phyloP scores from a whole-genome alignment of 2,888 invertebrate genomes.

The Lottia gigantea region DNA sequence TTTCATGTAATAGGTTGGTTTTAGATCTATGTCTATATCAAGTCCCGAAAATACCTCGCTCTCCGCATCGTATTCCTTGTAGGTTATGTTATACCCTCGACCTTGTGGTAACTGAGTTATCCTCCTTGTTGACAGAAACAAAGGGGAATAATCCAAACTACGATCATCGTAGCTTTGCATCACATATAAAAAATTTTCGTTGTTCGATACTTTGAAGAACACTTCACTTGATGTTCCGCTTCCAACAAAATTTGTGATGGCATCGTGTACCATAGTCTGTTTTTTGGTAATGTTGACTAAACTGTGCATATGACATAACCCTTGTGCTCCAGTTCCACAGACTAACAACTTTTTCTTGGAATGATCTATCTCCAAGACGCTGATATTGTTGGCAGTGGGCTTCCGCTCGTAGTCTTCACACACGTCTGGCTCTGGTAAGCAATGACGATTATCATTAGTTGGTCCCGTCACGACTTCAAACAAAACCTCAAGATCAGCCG shows the following conservation, averaged over 20 bases:
- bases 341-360: slow-evolving; percentile 33
- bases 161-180: slow-evolving; percentile 41
- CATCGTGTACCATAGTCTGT: slow-evolving; percentile 12
- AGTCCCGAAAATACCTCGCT: slow-evolving; percentile 21
- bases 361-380: slow-evolving; percentile 36
- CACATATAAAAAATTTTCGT: slow-evolving; percentile 34
- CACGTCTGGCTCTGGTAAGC: slow-evolving; percentile 19
- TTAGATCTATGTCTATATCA: slow-evolving; percentile 15
- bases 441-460: slow-evolving; percentile 17
- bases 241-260: slow-evolving; percentile 22
- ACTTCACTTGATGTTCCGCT: slow-evolving; percentile 27
- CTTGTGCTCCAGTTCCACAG: slow-evolving; percentile 43
- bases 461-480: slow-evolving; percentile 21
- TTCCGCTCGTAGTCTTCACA: slow-evolving; percentile 10
- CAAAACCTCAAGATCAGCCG: slow-evolving; percentile 24
- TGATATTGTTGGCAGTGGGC: slow-evolving; percentile 34
- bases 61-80: neutral
- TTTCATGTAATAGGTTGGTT: slow-evolving; percentile 37
- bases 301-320: slow-evolving; percentile 38
- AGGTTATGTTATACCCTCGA: slow-evolving; percentile 16
- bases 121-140: slow-evolving; percentile 34
- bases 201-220: slow-evolving; percentile 2
- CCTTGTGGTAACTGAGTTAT: slow-evolving; percentile 5
- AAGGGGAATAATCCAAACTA: slow-evolving; percentile 24
- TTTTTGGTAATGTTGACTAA: slow-evolving; percentile 27